Conservation (phyloP, 2,888 invertebrate genomes). For the Dichetophora obliterata region DNA sequence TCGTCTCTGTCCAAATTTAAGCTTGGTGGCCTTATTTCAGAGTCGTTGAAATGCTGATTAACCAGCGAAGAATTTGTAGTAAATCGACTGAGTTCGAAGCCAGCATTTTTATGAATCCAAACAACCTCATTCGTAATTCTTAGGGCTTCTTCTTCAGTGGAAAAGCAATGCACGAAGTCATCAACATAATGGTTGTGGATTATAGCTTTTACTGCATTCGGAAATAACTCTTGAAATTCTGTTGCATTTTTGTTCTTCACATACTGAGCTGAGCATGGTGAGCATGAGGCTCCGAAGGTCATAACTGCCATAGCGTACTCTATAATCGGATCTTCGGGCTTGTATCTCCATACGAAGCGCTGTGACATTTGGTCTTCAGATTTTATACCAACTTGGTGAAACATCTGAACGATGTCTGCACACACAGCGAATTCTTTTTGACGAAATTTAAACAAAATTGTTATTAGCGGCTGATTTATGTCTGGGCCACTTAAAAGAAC, state of each 20-base stretch:
- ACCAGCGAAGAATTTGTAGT: constrained; percentile 36
- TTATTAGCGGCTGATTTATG: constrained; percentile 50
- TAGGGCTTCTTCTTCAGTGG: constrained; percentile 27
- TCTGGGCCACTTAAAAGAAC: constrained; percentile 54
- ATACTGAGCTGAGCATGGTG: constrained; percentile 48
- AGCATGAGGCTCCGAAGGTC: constrained; percentile 52
- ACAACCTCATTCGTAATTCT: constrained; percentile 23
- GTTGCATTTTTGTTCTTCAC: constrained; percentile 46
- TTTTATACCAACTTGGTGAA: constrained; percentile 55
- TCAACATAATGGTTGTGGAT: constrained; percentile 44
- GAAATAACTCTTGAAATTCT: constrained; percentile 34
- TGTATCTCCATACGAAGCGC: constrained; percentile 27
- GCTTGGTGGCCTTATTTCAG: neutral
- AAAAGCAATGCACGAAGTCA: constrained; percentile 38
- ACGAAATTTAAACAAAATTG: constrained; percentile 56
- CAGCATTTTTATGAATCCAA: too few relatives aligned
- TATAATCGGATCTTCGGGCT: neutral
- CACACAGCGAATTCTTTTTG: constrained; percentile 50
- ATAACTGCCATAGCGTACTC: constrained; percentile 49
- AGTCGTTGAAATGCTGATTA: neutral
- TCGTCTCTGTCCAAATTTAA: constrained; percentile 10
- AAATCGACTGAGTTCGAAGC: constrained; percentile 31
- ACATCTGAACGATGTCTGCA: constrained; percentile 61
- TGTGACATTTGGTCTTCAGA: constrained; percentile 54
- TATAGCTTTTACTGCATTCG: constrained; percentile 40